Conservation (phyloP, 2,113 vertebrate genomes). For the Lepidothrix coronata region DNA sequence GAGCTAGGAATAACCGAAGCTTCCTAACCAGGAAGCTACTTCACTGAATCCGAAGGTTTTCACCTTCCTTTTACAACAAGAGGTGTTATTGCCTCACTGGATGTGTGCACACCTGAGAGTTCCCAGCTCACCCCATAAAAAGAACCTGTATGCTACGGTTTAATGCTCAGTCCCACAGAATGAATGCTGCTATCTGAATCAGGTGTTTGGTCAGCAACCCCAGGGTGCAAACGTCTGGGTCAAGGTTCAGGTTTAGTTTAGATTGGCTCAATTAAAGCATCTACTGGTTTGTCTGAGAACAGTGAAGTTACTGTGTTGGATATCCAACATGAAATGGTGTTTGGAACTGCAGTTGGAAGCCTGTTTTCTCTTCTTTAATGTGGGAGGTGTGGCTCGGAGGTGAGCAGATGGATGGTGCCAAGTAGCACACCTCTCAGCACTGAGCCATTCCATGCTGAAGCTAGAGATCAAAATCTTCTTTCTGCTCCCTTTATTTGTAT, state of each 20-base stretch:
- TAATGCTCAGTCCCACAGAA: neutral
- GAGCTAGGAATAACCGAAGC: neutral
- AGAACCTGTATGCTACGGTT: conserved; percentile 8
- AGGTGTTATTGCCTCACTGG: conserved; percentile 23
- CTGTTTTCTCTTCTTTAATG: conserved; percentile 55
- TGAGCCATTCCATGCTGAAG: neutral
- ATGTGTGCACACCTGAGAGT: conserved; percentile 45
- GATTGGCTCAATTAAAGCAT: conserved; percentile 62
- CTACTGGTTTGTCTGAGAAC: conserved; percentile 64
- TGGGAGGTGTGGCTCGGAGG: conserved; percentile 51
- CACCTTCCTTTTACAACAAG: conserved; percentile 34
- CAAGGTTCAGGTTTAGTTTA: conserved; percentile 75
- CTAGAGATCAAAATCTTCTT: conserved; percentile 45
- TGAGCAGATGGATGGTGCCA: conserved; percentile 40
- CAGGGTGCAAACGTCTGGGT: conserved; percentile 70
- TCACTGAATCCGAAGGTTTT: conserved; percentile 2
- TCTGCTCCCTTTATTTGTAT: conserved; percentile 27
- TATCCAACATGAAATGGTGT: conserved; percentile 41
- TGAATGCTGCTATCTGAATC: conserved; percentile 67
- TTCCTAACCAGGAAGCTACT: conserved; percentile 3
- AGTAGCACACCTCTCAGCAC: conserved; percentile 25
- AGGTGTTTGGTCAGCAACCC: conserved; percentile 67
- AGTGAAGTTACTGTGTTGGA: conserved; percentile 60
- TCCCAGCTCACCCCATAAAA: conserved; percentile 44
- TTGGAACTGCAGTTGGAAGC: conserved; percentile 65